These are phyloP conservation scores for Capricornis sumatraensis DNA, from an alignment of 2,113 vertebrate species.

Conservation along the genomic window DNA sequence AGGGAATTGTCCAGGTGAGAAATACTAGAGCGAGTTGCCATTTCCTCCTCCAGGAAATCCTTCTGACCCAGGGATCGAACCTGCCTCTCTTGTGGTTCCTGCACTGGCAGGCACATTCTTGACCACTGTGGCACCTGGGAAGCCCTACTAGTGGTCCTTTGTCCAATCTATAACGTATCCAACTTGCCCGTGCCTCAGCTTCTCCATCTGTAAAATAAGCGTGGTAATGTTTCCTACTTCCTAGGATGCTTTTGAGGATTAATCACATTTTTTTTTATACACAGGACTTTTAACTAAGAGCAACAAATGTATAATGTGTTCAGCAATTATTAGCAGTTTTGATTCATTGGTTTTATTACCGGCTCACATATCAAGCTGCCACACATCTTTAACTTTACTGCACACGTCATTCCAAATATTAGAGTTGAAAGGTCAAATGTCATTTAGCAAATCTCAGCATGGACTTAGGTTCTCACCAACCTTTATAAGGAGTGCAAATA, in stretches of 20 bases:
- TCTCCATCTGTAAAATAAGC: neutral
- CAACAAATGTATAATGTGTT: neutral
- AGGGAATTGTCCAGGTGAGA: neutral
- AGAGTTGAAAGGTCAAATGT: neutral
- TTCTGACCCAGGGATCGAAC: neutral
- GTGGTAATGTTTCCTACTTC: neutral
- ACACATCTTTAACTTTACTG: neutral
- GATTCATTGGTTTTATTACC: neutral
- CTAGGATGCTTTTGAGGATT: neutral
- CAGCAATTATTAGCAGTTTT: neutral
- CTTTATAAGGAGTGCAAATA: neutral
- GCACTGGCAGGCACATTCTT: neutral
- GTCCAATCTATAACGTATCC: neutral
- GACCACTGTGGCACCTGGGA: neutral
- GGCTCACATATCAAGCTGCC: neutral
- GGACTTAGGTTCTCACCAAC: neutral
- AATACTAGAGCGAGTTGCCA: neutral
- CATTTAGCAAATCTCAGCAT: neutral
- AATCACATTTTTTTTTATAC: neutral
- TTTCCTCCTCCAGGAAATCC: neutral
- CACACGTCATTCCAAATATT: neutral
- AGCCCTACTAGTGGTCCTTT: neutral
- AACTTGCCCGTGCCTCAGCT: neutral
- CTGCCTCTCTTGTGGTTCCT: neutral
- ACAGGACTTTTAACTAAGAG: neutral